phyloP scores from a whole-genome alignment of 2,888 invertebrate species.

The Plutella xylostella region DNA sequence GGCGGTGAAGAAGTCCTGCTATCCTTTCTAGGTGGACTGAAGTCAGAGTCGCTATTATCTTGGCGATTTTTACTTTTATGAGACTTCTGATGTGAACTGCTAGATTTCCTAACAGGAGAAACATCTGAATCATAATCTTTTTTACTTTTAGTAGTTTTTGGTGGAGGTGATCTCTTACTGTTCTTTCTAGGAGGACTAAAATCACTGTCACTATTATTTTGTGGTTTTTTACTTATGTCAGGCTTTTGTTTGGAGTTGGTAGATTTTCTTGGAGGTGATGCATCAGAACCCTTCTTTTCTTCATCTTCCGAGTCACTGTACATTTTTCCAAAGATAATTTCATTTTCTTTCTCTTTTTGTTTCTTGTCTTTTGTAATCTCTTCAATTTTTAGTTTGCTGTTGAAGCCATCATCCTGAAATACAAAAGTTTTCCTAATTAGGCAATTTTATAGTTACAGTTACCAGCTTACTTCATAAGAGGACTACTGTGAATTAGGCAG shows the following conservation, averaged over 20 bases:
- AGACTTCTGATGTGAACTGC: too few relatives aligned
- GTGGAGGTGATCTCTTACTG: constrained; percentile 32
- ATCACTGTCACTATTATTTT: constrained; percentile 38
- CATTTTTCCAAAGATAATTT: constrained; percentile 59
- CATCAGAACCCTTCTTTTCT: constrained; percentile 35
- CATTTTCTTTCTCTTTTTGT: constrained; percentile 52
- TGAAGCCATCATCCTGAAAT: constrained; percentile 58
- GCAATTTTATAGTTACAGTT: background rate
- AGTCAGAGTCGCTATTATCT: constrained; percentile 26
- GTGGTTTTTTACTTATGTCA: background rate
- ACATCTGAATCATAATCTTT: background rate
- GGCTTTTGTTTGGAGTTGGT: background rate
- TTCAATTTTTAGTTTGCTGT: constrained; percentile 52
- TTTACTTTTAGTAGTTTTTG: constrained; percentile 22
- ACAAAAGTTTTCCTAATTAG: constrained; percentile 1
- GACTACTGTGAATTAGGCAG: too few relatives aligned
- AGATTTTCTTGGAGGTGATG: constrained; percentile 15
- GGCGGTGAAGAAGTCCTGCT: constrained; percentile 32
- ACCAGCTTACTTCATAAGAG: too few relatives aligned
- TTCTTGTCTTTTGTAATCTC: constrained; percentile 50
- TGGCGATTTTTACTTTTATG: too few relatives aligned
- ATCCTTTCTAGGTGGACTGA: constrained; percentile 31
- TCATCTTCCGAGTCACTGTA: constrained; percentile 63
- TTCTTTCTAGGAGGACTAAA: constrained; percentile 42
- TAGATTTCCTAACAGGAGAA: too few relatives aligned